Percentiles rank a stretch among this genome's conserved stretches.
phyloP scores from a whole-genome alignment of 2,113 vertebrate species.

The Corythornis vintsioides region DNA sequence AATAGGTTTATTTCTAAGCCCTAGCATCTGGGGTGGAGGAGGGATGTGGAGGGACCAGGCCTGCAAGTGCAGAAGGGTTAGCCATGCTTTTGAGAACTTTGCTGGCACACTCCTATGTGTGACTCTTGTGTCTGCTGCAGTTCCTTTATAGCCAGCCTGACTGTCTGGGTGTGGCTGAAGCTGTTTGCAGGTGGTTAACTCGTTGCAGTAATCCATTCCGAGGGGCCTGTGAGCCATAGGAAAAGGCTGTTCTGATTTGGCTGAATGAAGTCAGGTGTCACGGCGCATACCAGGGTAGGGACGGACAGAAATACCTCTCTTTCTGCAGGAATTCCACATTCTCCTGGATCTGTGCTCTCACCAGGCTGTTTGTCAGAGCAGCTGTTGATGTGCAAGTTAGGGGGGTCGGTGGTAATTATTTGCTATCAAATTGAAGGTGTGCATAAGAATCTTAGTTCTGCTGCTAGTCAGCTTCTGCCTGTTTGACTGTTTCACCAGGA shows the following conservation, averaged over 20 bases:
- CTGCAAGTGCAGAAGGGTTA: not conserved
- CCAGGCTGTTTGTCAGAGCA: not conserved
- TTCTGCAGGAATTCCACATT: not conserved
- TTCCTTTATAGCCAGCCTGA: not conserved
- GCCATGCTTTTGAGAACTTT: fast-evolving
- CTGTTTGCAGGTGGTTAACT: not conserved
- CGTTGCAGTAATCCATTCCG: not conserved
- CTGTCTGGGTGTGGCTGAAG: not conserved
- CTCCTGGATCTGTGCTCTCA: fast-evolving
- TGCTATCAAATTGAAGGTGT: not conserved
- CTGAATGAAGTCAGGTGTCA: not conserved
- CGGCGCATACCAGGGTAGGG: not conserved
- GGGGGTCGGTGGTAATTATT: not conserved
- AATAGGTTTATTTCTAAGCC: not conserved
- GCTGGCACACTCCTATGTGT: too few species aligned
- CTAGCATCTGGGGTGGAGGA: not conserved
- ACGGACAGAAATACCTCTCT: not conserved
- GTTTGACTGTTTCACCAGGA: constrained; percentile 74
- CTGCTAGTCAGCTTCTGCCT: not conserved
- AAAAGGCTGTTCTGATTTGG: not conserved
- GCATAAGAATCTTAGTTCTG: not conserved
- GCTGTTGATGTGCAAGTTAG: too few species aligned
- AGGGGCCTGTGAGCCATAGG: not conserved
- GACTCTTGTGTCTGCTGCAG: not conserved
- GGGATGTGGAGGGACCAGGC: fast-evolving